Base-by-base conservation (phyloP, 2,797 vertebrate genomes). In the Lagocephalus sceleratus region DNA sequence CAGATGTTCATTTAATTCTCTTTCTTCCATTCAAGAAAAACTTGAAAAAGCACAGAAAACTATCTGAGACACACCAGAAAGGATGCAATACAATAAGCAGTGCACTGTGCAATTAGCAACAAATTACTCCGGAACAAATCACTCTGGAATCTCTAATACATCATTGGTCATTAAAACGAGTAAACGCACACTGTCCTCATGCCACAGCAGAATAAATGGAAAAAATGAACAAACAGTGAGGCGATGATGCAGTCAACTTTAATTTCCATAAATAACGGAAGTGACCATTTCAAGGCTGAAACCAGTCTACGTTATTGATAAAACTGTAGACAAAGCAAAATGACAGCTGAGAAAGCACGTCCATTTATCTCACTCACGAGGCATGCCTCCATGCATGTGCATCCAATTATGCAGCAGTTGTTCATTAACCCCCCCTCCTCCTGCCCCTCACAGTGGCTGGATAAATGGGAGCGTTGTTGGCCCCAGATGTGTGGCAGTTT, bases 401-500 rank as follows among this genome's bases (percentile, higher is more conserved):
- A 14, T 43, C 29, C 48, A 60, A 78, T 74, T 68, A 57, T 59
- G 57, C 19, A 68, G 66, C 57, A 57, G 66, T 76, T 61, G 35
- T 50, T 68, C 35, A 41, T 61, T 50, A 60, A 47, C 15, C n/a
- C 46, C 47, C 19, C 26, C 35, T 42, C 42, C 39, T 26, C 26
- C 51, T 17, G 1, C 2, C 16, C 15, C 14, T 39, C 15, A 60
- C 57, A 70, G 60, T 66, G 68, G 59, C 61, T 68, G 35, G 19
- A 29, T 55, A 60, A 48, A 68, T 42, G 20, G 21, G 26, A 51
- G 3, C 45, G 48, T 54, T 65, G 62, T 61, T 23, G 26, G 46
- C 53, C 47, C 61, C 78, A 87, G 60, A 79, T 86, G 77, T 78
- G 62, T 62, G 47, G 76, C 71, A 78, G 65, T 66, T 73, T 62